A percentile compares a stretch with the other conserved stretches of the same genome.
phyloP scores from a whole-genome alignment of 1,140 invertebrate species.

The Armadillidium nasatum region DNA sequence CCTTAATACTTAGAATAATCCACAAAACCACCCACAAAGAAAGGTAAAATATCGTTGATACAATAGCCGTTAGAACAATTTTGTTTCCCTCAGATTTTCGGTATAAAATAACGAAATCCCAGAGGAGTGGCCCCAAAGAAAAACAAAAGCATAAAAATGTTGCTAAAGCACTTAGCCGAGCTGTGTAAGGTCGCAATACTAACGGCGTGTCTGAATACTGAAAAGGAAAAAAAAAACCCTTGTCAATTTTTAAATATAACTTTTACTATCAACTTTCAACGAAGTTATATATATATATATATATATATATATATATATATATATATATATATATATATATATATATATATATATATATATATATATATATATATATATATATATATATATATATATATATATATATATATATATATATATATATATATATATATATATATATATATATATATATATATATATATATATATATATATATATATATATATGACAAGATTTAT shows the following conservation, averaged over 20 bases:
- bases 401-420: conserved; percentile 18
- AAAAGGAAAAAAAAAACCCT: not conserved
- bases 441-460: too few relatives aligned
- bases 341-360: conserved; percentile 18
- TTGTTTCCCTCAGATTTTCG: conserved; percentile 64
- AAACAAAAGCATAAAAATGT: conserved; percentile 67
- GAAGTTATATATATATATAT: too few relatives aligned
- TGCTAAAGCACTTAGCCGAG: conserved; percentile 71
- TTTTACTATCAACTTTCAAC: too few relatives aligned
- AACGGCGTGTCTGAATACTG: conserved; percentile 43
- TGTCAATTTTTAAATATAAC: not conserved
- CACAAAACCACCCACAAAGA: conserved; percentile 71
- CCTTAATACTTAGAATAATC: conserved; percentile 58
- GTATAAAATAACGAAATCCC: conserved; percentile 73
- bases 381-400: conserved; percentile 16
- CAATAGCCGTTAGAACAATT: conserved; percentile 62
- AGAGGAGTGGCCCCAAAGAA: conserved; percentile 68
- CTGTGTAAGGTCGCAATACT: conserved; percentile 64
- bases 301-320: too few relatives aligned
- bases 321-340: not conserved
- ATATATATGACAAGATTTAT: too few relatives aligned
- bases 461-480: too few relatives aligned
- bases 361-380: conserved; percentile 16
- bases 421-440: conserved; percentile 9
- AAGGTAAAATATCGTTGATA: conserved; percentile 64